Evolutionary conservation across 2,113 vertebrate species (phyloP).

Genomic region (Rhinogobius similis): DNA sequence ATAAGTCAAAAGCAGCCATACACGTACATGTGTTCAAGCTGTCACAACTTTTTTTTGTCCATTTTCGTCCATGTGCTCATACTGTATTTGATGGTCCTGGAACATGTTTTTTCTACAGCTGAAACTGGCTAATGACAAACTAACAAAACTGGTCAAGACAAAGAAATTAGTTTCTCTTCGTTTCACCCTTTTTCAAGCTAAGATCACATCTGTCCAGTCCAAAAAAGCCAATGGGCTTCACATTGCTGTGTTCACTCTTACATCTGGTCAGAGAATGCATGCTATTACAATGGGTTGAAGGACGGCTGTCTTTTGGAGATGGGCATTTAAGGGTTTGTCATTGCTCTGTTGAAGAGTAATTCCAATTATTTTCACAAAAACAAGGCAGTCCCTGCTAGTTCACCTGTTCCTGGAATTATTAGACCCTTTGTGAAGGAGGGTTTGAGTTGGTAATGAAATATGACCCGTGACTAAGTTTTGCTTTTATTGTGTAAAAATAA

Average conservation of each 20-base stretch:
- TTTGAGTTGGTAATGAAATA: neutral
- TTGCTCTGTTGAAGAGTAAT: neutral
- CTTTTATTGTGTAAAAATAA: neutral
- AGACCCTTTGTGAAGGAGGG: neutral
- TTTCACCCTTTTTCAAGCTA: neutral
- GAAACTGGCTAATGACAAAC: neutral
- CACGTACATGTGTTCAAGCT: neutral
- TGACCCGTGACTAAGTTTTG: neutral
- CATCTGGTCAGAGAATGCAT: neutral
- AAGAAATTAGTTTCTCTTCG: neutral
- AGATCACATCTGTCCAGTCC: neutral
- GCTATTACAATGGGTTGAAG: neutral
- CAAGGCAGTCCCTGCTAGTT: neutral
- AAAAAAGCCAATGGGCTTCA: neutral
- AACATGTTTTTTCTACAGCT: neutral
- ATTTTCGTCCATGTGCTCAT: too few relatives aligned
- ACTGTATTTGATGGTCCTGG: too few relatives aligned
- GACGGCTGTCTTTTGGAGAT: neutral
- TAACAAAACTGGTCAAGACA: neutral
- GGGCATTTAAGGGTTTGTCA: neutral
- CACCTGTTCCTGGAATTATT: neutral
- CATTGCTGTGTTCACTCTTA: neutral
- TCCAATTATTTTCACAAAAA: neutral
- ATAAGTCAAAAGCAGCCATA: neutral
- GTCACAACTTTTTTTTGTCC: too few relatives aligned